Evolutionary conservation across 1,140 invertebrate genomes (phyloP), one percentile per base, ranked within the genome.

Genomic region (Scaptomyza montana): DNA sequence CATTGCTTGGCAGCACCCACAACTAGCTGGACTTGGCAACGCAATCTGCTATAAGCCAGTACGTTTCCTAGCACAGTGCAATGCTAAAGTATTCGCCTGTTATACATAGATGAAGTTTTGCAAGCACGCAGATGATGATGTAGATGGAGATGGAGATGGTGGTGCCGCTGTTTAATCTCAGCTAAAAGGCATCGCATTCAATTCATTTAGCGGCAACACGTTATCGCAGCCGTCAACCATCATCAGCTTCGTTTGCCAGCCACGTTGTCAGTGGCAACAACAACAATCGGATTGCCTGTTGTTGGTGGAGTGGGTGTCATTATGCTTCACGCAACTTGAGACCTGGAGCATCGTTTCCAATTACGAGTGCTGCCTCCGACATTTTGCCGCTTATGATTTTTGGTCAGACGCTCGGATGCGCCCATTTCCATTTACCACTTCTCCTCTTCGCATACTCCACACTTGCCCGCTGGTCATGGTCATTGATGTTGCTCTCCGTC

Each of bases 291-390:
- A 25, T 54, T n/a, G 47, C 21, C 28, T 30, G n/a, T 19, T 56
- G 60, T 8, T 55, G 51, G 16, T 45, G 28, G 43, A 57, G 10
- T 8, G 70, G 60, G 64, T 54, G 51, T 82, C 81, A 86, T 78
- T 87, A 76, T 67, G 75, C 62, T 50, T 71, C 59, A 80, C 78
- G 63, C 82, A 77, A 77, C 75, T 70, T 74, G 75, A 70, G 71
- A 82, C 78, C 81, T 64, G 75, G 59, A 79, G 65, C 82, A 87
- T 87, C 82, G 82, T 82, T 87, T 82, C 75, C 82, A 86, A 86
- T 87, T 86, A 86, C 72, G 33, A 33, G 28, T 62, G 30, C 61
- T 74, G 72, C 46, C 65, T 33, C 53, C 47, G 33, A 57, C 46
- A 55, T 45, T 65, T 72, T 66, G 59, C 47, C 56, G 55, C 16